Conservation (phyloP, 2,888 invertebrate genomes). For the Allolobophora icterica region DNA sequence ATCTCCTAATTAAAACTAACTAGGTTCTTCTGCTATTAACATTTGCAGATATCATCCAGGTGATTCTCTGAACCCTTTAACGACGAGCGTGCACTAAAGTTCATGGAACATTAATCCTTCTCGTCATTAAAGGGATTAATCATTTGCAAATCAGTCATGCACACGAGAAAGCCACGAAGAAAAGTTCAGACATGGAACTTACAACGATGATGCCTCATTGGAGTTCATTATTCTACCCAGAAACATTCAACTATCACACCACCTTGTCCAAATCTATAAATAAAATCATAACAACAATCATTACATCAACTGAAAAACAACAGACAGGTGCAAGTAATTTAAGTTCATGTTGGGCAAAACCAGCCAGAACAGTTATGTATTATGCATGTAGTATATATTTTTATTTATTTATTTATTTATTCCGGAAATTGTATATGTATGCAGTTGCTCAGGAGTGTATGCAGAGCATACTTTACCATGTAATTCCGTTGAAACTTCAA, state of each 20-base stretch:
- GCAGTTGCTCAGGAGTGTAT: background rate
- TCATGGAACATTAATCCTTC: too few relatives aligned
- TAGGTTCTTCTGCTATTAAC: too few relatives aligned
- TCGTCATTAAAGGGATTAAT: too few relatives aligned
- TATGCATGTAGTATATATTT: background rate
- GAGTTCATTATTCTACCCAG: slow-evolving; percentile 31
- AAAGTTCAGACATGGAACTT: background rate
- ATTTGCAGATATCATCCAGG: too few relatives aligned
- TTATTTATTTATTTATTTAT: too few relatives aligned
- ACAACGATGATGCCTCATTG: slow-evolving; percentile 30
- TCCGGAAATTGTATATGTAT: too few relatives aligned
- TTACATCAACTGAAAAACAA: background rate
- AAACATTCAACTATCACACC: slow-evolving; percentile 24
- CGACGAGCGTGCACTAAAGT: too few relatives aligned
- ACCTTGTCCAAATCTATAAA: background rate
- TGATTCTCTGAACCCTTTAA: too few relatives aligned
- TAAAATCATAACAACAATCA: background rate
- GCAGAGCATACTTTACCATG: background rate
- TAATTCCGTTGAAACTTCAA: background rate
- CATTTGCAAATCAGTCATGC: background rate
- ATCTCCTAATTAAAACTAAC: too few relatives aligned
- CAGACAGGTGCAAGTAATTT: background rate
- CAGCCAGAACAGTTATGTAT: background rate
- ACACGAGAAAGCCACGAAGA: background rate
- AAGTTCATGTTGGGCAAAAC: background rate